phyloP scores from a whole-genome alignment of 2,113 vertebrate species.

The Probosciger aterrimus region DNA sequence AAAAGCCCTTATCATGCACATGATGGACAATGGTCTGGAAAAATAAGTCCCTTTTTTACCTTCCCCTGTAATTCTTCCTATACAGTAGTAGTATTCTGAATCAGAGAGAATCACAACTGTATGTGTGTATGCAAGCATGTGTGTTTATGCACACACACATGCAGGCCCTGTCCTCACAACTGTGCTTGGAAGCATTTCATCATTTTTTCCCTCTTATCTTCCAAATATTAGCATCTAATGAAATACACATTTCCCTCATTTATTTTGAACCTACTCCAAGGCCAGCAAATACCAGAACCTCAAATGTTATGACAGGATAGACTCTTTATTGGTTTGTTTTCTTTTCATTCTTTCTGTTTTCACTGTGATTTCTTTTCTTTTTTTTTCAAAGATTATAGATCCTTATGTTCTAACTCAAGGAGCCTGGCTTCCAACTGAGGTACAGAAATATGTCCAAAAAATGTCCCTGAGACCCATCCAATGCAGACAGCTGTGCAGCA shows the following conservation, averaged over 20 bases:
- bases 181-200: constrained; percentile 70
- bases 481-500: constrained; percentile 71
- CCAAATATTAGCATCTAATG: constrained; percentile 94
- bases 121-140: neutral
- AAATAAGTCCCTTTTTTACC: neutral
- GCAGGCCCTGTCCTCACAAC: constrained; percentile 46
- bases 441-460: constrained; percentile 70
- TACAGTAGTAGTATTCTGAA: neutral
- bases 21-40: neutral
- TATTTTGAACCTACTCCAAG: constrained; percentile 84
- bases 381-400: constrained; percentile 62
- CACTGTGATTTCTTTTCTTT: constrained; percentile 63
- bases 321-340: constrained; percentile 91
- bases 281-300: constrained; percentile 83
- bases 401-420: constrained; percentile 75
- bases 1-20: neutral
- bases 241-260: constrained; percentile 91
- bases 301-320: constrained; percentile 85
- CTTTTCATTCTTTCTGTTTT: constrained; percentile 88
- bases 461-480: constrained; percentile 63
- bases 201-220: constrained; percentile 70
- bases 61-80: neutral
- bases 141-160: neutral
- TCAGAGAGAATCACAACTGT: neutral
- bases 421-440: constrained; percentile 77